Evolutionary conservation across 2,888 invertebrate genomes (phyloP).

Genomic region (Entomobrya multifasciata): DNA sequence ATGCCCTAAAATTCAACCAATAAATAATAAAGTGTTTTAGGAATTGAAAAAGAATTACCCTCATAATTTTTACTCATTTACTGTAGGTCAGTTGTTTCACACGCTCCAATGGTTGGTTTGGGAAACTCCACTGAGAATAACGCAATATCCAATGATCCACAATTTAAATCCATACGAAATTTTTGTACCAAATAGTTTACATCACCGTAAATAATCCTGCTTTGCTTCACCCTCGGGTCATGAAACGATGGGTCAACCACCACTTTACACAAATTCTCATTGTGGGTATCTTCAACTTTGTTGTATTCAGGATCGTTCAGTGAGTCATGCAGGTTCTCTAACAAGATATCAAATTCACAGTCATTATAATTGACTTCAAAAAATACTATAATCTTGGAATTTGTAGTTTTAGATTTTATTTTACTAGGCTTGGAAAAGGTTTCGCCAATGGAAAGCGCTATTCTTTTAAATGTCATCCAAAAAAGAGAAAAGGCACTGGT

Average conservation of each 20-base stretch:
- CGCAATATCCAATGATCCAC: constrained; percentile 47
- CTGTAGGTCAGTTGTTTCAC: constrained; percentile 39
- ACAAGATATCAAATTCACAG: too few species aligned
- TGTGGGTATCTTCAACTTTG: neutral
- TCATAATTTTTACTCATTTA: neutral
- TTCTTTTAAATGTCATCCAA: constrained; percentile 60
- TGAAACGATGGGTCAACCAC: constrained; percentile 19
- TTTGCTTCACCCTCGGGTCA: constrained; percentile 21
- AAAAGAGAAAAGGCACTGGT: constrained; percentile 42
- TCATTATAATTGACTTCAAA: too few species aligned
- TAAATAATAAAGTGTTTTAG: neutral
- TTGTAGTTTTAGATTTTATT: too few species aligned
- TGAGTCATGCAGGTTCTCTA: neutral
- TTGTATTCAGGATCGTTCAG: constrained; percentile 5
- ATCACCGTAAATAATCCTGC: constrained; percentile 42
- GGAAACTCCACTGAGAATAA: constrained; percentile 53
- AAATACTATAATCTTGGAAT: too few species aligned
- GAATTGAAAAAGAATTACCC: neutral
- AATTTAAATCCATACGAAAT: constrained; percentile 38
- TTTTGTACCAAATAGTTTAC: constrained; percentile 52
- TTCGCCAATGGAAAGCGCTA: constrained; percentile 27
- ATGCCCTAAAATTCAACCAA: constrained; percentile 23
- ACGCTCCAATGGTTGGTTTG: neutral
- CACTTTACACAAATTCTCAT: neutral
- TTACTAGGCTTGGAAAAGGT: constrained; percentile 8